Percentiles rank a stretch among this genome's conserved stretches.
Evolutionary conservation across 1,140 invertebrate species (phyloP).

Genomic region (Brachionus rubens): DNA sequence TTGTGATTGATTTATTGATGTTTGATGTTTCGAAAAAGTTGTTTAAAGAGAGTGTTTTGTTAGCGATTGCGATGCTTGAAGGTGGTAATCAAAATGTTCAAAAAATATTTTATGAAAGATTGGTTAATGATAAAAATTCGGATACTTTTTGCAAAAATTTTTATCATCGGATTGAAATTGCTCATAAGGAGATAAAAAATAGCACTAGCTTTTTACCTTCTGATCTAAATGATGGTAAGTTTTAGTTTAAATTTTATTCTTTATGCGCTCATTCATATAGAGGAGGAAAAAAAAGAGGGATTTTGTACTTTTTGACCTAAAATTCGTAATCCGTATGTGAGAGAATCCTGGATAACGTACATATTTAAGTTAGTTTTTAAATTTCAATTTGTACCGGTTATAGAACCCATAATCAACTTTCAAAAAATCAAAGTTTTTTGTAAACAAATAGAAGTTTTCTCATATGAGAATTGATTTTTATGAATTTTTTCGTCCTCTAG

Average conservation of each 20-base stretch:
- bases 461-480: too few relatives aligned
- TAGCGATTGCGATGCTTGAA: constrained; percentile 93
- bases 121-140: constrained; percentile 82
- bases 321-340: too few relatives aligned
- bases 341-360: too few relatives aligned
- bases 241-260: neutral
- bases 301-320: too few relatives aligned
- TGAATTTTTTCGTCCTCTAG: too few relatives aligned
- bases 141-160: constrained; percentile 81
- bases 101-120: constrained; percentile 72
- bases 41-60: constrained; percentile 87
- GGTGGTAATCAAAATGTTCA: constrained; percentile 95
- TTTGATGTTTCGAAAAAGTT: constrained; percentile 71
- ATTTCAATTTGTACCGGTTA: too few relatives aligned
- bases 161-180: constrained; percentile 88
- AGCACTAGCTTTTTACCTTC: neutral
- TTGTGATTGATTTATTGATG: constrained; percentile 95
- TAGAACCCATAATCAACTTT: too few relatives aligned
- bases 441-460: too few relatives aligned
- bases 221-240: constrained; percentile 29
- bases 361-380: too few relatives aligned
- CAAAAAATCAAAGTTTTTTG: too few relatives aligned
- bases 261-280: too few relatives aligned
- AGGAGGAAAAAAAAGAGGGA: too few relatives aligned
- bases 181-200: constrained; percentile 89